Evolutionary conservation across 2,797 vertebrate genomes (phyloP), one percentile per base, ranked within the genome.

Genomic region (Etheostoma nigrum): DNA sequence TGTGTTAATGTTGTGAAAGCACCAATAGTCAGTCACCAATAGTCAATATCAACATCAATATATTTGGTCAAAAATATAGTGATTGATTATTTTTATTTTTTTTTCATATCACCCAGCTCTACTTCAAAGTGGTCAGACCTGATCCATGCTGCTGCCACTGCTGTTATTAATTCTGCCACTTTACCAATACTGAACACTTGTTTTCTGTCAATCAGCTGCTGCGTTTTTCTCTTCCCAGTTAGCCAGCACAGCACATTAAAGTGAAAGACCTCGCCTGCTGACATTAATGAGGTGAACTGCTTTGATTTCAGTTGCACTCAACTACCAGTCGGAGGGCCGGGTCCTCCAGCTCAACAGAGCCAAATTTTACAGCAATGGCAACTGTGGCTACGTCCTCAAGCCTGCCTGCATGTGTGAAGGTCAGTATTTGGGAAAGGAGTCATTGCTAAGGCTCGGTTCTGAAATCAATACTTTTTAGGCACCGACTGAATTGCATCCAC

Each of bases 241-340:
- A 4, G 8, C 23, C 36, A 40, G 36, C 36, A 11, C 18, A 45
- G 42, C 14, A 11, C 15, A 19, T 58, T 11, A 25, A 33, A 30
- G 36, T 11, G 1, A 40, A 40, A 11, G 9, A 36, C 11, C 36
- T 3, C 11, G 36, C 3, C 10, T 40, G 36, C 36, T 40, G 36
- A 11, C 10, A 40, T 57, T 63, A 51, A 68, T 49, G 2, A 42
- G 5, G 4, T 52, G 7, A 64, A 64, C 65, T 75, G 12, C 42
- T 76, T 57, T 85, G 19, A 51, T 90, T 62, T 63, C 84, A 99
- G 98, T 99, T 33, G 98, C 98, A 7, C 94, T 99, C 45, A 99
- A 99, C 94, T 99, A 99, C 92, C 98, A 99, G 91, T 97, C 98
- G 0, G 98, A 99, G 80, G 98, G 98, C 18, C 95, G 98, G 2